Percentiles rank a stretch among this genome's conserved stretches.
Conservation (phyloP, 92 coral and sea anemone genomes). For the Epizoanthus fatuus region DNA sequence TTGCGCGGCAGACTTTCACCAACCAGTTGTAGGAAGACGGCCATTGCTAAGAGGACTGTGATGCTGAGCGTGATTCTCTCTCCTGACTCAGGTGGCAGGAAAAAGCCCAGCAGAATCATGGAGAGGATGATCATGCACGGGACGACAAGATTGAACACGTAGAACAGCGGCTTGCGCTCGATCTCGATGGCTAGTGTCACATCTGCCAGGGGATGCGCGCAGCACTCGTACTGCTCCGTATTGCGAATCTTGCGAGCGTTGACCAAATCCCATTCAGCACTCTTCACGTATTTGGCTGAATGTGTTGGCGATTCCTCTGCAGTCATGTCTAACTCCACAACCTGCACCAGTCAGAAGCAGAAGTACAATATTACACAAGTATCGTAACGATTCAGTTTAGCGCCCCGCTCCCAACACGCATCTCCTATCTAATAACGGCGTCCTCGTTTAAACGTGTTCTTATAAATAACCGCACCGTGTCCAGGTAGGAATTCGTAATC, state of each 20-base stretch:
- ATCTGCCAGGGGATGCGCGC: slow-evolving; percentile 80
- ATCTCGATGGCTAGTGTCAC: slow-evolving; percentile 80
- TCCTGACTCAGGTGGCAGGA: slow-evolving; percentile 97
- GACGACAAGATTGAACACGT: slow-evolving; percentile 92
- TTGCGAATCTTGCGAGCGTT: slow-evolving; percentile 69
- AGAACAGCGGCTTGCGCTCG: slow-evolving; percentile 90
- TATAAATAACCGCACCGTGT: no score
- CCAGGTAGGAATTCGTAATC: no score
- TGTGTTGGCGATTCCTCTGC: slow-evolving; percentile 80
- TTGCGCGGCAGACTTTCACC: slow-evolving; percentile 97
- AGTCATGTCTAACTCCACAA: slow-evolving; percentile 86
- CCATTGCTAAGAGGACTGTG: slow-evolving; percentile 95
- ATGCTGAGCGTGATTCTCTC: slow-evolving; percentile 96
- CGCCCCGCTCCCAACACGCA: no score
- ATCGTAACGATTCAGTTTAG: no score
- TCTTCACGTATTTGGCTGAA: slow-evolving; percentile 81
- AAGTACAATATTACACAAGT: no score
- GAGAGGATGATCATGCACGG: slow-evolving; percentile 94
- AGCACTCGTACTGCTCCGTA: slow-evolving; percentile 80
- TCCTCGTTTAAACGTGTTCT: no score
- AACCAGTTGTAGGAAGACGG: slow-evolving; percentile 95
- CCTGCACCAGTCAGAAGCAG: slow-evolving; percentile 36
- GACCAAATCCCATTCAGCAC: slow-evolving; percentile 94
- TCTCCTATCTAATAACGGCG: no score
- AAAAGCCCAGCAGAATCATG: slow-evolving; percentile 95